A percentile compares a stretch with the other conserved stretches of the same genome.
These are phyloP conservation scores for Takifugu ocellatus DNA, from an alignment of 2,797 vertebrate species.

Conservation along the genomic window DNA sequence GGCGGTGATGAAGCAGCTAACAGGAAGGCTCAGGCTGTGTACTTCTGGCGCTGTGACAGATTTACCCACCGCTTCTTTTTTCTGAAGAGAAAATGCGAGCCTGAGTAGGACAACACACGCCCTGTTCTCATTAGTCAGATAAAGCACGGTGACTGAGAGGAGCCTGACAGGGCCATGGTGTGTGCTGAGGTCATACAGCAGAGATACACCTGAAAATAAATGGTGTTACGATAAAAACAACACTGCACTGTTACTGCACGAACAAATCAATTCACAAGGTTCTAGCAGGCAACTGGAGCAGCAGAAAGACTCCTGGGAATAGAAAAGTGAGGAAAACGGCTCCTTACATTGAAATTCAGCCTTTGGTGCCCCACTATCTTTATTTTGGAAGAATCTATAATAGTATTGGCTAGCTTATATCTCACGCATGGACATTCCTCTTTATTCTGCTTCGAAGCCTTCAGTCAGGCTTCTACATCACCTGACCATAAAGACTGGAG, in stretches of 20 bases:
- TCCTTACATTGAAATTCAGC: background rate
- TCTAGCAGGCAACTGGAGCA: background rate
- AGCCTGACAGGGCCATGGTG: constrained; percentile 7
- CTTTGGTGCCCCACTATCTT: background rate
- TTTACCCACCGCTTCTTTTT: constrained; percentile 45
- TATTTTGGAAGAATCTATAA: too few relatives aligned
- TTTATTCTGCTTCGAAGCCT: background rate
- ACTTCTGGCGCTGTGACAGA: constrained; percentile 31
- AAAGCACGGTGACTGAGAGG: constrained; percentile 34
- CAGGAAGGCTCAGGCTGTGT: constrained; percentile 22
- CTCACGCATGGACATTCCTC: background rate
- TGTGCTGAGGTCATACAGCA: constrained; percentile 3
- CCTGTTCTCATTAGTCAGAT: constrained; percentile 51
- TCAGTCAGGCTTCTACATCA: background rate
- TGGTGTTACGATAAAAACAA: background rate
- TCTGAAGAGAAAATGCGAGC: constrained; percentile 36
- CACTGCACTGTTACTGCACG: too few relatives aligned
- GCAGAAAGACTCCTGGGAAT: background rate
- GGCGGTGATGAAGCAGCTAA: constrained; percentile 33
- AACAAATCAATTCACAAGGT: too few relatives aligned
- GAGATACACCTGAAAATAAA: background rate
- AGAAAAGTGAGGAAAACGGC: background rate
- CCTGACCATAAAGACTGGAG: background rate
- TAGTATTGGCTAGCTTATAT: too few relatives aligned
- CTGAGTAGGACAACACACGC: constrained; percentile 33